Evolutionary conservation across 2,797 vertebrate genomes (phyloP).

Genomic region (Sarcophilus harrisii): DNA sequence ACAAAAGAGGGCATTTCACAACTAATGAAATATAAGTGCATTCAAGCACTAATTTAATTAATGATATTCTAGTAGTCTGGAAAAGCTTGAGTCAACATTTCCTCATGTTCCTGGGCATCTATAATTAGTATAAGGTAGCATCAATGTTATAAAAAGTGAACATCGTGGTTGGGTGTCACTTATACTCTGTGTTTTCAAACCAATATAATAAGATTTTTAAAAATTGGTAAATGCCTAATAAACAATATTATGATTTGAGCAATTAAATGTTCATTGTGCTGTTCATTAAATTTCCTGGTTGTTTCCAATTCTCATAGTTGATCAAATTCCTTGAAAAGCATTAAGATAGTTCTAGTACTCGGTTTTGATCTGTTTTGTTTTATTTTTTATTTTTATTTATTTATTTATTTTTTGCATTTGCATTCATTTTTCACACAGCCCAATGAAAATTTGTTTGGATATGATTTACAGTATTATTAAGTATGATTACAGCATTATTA

Average conservation of each 20-base stretch:
- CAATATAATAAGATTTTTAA: slow-evolving; percentile 32
- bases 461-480: not conserved
- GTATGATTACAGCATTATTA: not conserved
- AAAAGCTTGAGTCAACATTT: slow-evolving; percentile 4
- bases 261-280: not conserved
- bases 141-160: slow-evolving; percentile 27
- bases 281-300: not conserved
- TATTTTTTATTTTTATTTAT: too few relatives aligned
- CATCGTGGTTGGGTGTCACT: slow-evolving; percentile 50
- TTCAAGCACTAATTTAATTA: slow-evolving; percentile 18
- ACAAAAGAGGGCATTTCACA: not conserved
- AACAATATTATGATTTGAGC: slow-evolving; percentile 40
- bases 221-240: slow-evolving; percentile 58
- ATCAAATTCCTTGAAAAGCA: not conserved
- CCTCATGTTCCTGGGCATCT: not conserved
- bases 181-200: slow-evolving; percentile 54
- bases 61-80: slow-evolving; percentile 13
- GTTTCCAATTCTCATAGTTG: not conserved
- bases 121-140: slow-evolving; percentile 11
- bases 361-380: too few relatives aligned
- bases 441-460: not conserved
- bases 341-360: not conserved
- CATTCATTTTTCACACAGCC: not conserved
- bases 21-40: not conserved
- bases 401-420: slow-evolving; percentile 25